These are phyloP conservation scores for Enteromius unitaeniatus DNA, from an alignment of 2,797 vertebrate genomes.

Conservation along the genomic window DNA sequence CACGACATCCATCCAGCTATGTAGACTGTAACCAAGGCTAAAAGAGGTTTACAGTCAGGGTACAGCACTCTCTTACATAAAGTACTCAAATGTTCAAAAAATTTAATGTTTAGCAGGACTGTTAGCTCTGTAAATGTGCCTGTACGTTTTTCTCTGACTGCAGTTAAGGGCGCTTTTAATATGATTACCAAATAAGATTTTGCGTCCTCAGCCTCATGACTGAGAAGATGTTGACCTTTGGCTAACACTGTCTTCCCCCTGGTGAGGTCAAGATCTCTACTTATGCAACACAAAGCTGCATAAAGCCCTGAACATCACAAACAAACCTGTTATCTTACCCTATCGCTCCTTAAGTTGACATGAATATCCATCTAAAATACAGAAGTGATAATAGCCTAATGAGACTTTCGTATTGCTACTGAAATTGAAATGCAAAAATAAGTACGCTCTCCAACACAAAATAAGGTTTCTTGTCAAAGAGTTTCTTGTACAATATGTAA, in stretches of 20 bases:
- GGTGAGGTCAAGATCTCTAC: slow-evolving; percentile 8
- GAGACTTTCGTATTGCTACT: neutral
- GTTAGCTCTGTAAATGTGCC: neutral
- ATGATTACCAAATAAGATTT: slow-evolving; percentile 32
- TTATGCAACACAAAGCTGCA: slow-evolving; percentile 27
- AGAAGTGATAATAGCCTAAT: neutral
- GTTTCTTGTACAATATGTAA: neutral
- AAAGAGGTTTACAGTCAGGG: neutral
- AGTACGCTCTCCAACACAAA: neutral
- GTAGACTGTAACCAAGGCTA: slow-evolving; percentile 4
- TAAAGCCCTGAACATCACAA: slow-evolving; percentile 24
- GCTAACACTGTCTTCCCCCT: neutral
- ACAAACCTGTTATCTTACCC: slow-evolving; percentile 22
- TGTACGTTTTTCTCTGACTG: neutral
- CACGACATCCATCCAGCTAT: slow-evolving; percentile 11
- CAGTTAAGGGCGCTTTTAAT: neutral
- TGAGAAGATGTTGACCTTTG: slow-evolving; percentile 25
- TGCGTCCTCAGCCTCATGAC: slow-evolving; percentile 5
- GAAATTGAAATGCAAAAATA: neutral
- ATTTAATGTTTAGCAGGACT: neutral
- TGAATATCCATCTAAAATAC: neutral
- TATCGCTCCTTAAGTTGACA: neutral
- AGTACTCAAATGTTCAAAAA: slow-evolving; percentile 1
- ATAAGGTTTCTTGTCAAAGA: slow-evolving; percentile 4
- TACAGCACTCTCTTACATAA: neutral